Conservation (phyloP, 1,140 invertebrate species). For the Lethrus apterus region DNA sequence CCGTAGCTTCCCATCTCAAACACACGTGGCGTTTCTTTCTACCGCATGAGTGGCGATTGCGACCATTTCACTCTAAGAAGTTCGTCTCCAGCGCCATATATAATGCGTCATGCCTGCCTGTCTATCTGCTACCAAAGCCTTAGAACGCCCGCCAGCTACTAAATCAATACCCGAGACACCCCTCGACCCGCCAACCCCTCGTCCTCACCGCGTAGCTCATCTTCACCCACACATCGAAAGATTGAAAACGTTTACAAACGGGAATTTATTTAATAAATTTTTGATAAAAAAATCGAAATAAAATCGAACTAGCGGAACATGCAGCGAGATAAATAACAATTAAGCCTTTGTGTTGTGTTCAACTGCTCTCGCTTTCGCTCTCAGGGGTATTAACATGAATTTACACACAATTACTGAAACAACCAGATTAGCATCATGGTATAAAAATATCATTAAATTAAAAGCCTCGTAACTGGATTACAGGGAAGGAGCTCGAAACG, state of each 20-base stretch:
- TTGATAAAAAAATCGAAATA: too few relatives aligned
- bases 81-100: constrained; percentile 41
- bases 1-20: constrained; percentile 8
- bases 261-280: too few relatives aligned
- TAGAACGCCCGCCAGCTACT: constrained; percentile 39
- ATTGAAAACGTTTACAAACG: too few relatives aligned
- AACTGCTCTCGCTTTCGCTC: constrained; percentile 1
- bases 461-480: constrained; percentile 23
- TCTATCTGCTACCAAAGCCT: constrained; percentile 40
- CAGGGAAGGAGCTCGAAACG: constrained; percentile 14
- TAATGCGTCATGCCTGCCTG: constrained; percentile 41
- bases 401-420: constrained; percentile 23
- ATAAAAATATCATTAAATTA: constrained; percentile 30
- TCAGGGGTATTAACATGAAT: constrained; percentile 22
- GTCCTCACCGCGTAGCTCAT: constrained; percentile 26
- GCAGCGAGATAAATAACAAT: constrained; percentile 12
- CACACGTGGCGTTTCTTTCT: neutral
- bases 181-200: constrained; percentile 22
- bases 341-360: constrained; percentile 3
- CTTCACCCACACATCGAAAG: constrained; percentile 28
- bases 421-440: constrained; percentile 14
- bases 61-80: constrained; percentile 18
- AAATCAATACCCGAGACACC: constrained; percentile 39
- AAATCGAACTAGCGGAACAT: too few relatives aligned
- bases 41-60: neutral